Evolutionary conservation across 2,888 invertebrate genomes (phyloP).

Genomic region (Electrophaes corylata): DNA sequence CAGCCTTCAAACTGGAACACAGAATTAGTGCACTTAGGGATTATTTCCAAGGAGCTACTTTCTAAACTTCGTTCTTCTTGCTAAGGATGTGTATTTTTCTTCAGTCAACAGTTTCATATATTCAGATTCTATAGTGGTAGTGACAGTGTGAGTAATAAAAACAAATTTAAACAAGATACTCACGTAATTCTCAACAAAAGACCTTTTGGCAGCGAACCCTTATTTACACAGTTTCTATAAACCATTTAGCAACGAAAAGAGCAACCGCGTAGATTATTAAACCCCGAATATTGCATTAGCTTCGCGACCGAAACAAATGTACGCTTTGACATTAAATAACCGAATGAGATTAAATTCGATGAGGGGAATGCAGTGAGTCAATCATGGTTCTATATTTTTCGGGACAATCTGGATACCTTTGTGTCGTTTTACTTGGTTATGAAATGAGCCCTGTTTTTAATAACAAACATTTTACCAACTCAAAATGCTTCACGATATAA

Average conservation of each 20-base stretch:
- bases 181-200: constrained; percentile 10
- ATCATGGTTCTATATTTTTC: constrained; percentile 29
- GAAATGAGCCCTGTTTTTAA: background rate
- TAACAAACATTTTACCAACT: no score
- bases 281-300: constrained; percentile 69
- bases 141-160: background rate
- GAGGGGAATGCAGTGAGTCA: constrained; percentile 34
- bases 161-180: constrained; percentile 1
- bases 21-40: no score
- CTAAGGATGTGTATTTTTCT: no score
- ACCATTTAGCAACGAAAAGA: constrained; percentile 75
- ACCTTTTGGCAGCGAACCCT: constrained; percentile 37
- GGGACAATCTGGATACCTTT: constrained; percentile 4
- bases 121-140: no score
- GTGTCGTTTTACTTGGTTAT: background rate
- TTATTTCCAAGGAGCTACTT: no score
- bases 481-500: background rate
- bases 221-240: constrained; percentile 64
- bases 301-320: constrained; percentile 66
- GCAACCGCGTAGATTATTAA: constrained; percentile 70
- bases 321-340: constrained; percentile 68
- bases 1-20: no score
- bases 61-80: no score
- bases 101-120: no score
- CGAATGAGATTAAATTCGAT: constrained; percentile 64